Evolutionary conservation across 2,113 vertebrate species (phyloP), one percentile per base, ranked within the genome.

Genomic region (Benitochromis conjunctus): DNA sequence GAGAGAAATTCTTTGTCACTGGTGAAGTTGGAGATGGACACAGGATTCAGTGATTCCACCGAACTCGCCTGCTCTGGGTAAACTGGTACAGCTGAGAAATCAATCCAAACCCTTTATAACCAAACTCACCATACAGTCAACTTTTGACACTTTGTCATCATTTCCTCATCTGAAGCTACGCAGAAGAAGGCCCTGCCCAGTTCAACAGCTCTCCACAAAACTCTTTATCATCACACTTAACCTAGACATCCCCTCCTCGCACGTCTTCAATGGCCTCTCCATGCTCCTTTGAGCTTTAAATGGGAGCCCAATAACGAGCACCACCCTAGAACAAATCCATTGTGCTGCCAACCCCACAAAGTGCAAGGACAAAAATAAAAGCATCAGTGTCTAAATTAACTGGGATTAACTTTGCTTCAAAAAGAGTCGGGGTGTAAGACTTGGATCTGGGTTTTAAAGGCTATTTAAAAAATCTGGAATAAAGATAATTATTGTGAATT

Each of bases 1-100:
- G 90, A 86, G 93, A 94, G 90, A 93, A 88, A 90, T 82, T 96
- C 95, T 96, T 96, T 96, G 95, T 96, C 92, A 95, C 60, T 94
- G 94, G 96, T 90, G 91, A 94, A 89, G 92, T 82, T 88, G 94
- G 95, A 94, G 95, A 95, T 93, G 88, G 93, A 95, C 91, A 96
- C 95, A 91, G 90, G 91, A 88, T 92, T 89, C 92, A 95, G 93
- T 95, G 93, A 95, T 95, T 92, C 83, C 76, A 92, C 90, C 82
- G 89, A 93, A 93, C 86, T 87, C 51, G 83, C 87, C 87, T 74
- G 82, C 76, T 81, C 53, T 82, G 89, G 46, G 81, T 88, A 89
- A 88, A 91, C 74, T 82, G 88, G 78, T 92, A 91, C 86, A 57
- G 60, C 69, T 64, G 24, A 77, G 2, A 55, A 89, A 84, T 83